Evolutionary conservation across 2,888 invertebrate genomes (phyloP).

Genomic region (Entomobrya proxima): DNA sequence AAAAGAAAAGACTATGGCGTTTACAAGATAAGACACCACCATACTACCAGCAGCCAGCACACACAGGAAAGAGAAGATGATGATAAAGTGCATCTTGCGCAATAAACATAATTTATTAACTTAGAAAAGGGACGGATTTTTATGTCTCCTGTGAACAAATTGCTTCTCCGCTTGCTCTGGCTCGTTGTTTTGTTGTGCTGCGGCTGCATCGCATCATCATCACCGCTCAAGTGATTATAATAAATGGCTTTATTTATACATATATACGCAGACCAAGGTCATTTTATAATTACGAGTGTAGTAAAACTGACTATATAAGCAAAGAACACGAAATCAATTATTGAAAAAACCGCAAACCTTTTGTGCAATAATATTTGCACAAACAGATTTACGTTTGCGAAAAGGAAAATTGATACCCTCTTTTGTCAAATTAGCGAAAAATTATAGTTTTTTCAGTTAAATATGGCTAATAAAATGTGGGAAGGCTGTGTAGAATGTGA

Average conservation of each 20-base stretch:
- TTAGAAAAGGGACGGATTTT: conserved; percentile 60
- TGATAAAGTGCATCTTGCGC: conserved; percentile 63
- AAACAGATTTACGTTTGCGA: not conserved
- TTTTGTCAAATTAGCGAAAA: conserved; percentile 20
- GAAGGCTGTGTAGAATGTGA: not conserved
- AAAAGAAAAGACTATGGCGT: not conserved
- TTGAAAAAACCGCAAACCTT: not conserved
- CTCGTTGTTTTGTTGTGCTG: too few species aligned
- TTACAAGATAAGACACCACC: not conserved
- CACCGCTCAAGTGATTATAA: conserved; percentile 43
- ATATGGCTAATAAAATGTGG: not conserved
- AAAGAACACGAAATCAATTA: conserved; percentile 16
- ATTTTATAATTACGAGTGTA: not conserved
- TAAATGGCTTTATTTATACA: conserved; percentile 53
- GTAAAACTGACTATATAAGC: too few species aligned
- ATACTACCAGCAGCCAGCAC: not conserved
- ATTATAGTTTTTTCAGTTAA: not conserved
- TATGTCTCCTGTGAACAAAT: conserved; percentile 61
- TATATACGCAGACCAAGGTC: conserved; percentile 15
- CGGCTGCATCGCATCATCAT: conserved; percentile 24
- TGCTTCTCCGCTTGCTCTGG: conserved; percentile 22
- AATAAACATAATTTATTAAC: conserved; percentile 65
- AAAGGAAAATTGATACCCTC: not conserved
- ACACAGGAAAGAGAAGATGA: conserved; percentile 56
- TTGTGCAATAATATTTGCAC: conserved; percentile 13